phyloP scores from a whole-genome alignment of 2,888 invertebrate genomes.

The Cheiracanthium punctorium region DNA sequence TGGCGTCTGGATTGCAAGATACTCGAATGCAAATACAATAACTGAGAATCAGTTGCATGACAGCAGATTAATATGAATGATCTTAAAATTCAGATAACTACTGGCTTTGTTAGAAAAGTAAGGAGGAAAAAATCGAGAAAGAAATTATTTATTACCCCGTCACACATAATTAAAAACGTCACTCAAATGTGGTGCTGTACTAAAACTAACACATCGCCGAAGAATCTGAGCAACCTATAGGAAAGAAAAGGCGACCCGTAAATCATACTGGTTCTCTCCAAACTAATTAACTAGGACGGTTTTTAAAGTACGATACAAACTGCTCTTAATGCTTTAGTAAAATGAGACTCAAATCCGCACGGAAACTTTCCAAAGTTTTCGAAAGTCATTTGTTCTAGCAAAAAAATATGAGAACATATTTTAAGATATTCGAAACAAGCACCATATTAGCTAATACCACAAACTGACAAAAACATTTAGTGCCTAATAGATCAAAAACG shows the following conservation, averaged over 20 bases:
- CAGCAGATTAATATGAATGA: background rate
- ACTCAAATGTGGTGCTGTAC: slow-evolving; percentile 45
- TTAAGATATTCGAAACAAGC: background rate
- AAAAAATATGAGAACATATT: slow-evolving; percentile 20
- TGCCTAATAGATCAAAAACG: background rate
- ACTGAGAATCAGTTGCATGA: background rate
- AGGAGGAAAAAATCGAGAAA: slow-evolving; percentile 31
- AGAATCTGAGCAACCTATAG: slow-evolving; percentile 40
- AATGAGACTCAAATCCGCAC: slow-evolving; percentile 25
- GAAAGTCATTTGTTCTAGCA: slow-evolving; percentile 13
- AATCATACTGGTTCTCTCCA: slow-evolving; percentile 54
- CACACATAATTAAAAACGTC: slow-evolving; percentile 67
- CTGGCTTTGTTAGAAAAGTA: slow-evolving; percentile 14
- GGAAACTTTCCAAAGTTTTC: slow-evolving; percentile 8
- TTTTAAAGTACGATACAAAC: slow-evolving; percentile 14
- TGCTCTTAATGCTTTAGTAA: slow-evolving; percentile 12
- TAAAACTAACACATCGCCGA: slow-evolving; percentile 44
- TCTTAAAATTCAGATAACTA: background rate
- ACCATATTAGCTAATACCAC: background rate
- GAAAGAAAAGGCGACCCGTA: slow-evolving; percentile 39
- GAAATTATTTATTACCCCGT: slow-evolving; percentile 50
- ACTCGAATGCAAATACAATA: no score
- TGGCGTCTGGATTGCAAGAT: no score
- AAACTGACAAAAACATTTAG: background rate
- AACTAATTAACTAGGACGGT: slow-evolving; percentile 49